phyloP scores from a whole-genome alignment of 2,113 vertebrate genomes.

The Prochilodus magdalenae region DNA sequence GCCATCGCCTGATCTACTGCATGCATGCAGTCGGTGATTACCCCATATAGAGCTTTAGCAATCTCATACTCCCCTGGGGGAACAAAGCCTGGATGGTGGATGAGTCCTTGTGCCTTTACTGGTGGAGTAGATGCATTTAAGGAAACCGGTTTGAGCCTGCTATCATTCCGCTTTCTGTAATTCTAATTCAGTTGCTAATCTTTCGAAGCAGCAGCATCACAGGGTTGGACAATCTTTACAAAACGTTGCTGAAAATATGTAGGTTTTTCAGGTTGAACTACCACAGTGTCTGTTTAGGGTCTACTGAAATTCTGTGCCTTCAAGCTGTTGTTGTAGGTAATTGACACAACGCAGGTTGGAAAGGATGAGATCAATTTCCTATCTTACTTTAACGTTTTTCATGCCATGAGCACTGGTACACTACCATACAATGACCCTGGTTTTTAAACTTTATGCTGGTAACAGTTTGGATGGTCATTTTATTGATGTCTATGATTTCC shows the following conservation, averaged over 20 bases:
- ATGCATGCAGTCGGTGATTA: constrained; percentile 68
- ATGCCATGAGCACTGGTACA: too few relatives aligned
- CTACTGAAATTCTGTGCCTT: too few relatives aligned
- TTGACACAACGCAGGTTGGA: too few relatives aligned
- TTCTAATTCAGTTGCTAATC: neutral
- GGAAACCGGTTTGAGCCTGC: constrained; percentile 56
- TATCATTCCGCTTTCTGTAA: constrained; percentile 26
- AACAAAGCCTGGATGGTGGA: constrained; percentile 31
- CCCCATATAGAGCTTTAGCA: constrained; percentile 62
- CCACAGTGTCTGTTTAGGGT: too few relatives aligned
- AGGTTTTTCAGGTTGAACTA: too few relatives aligned
- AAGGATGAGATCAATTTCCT: too few relatives aligned
- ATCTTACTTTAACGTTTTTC: too few relatives aligned
- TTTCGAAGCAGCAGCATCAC: constrained; percentile 8
- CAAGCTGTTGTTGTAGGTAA: too few relatives aligned
- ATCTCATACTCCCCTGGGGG: constrained; percentile 38
- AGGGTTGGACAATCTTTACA: neutral
- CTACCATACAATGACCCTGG: too few relatives aligned
- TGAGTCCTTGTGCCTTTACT: constrained; percentile 49
- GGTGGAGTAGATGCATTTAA: constrained; percentile 61
- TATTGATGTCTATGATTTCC: too few relatives aligned
- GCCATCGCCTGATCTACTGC: constrained; percentile 60
- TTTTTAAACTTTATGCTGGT: too few relatives aligned
- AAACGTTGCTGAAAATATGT: neutral
- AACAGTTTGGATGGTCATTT: too few relatives aligned